Conservation (phyloP, 1,140 invertebrate genomes). For the Drosophila kikkawai region DNA sequence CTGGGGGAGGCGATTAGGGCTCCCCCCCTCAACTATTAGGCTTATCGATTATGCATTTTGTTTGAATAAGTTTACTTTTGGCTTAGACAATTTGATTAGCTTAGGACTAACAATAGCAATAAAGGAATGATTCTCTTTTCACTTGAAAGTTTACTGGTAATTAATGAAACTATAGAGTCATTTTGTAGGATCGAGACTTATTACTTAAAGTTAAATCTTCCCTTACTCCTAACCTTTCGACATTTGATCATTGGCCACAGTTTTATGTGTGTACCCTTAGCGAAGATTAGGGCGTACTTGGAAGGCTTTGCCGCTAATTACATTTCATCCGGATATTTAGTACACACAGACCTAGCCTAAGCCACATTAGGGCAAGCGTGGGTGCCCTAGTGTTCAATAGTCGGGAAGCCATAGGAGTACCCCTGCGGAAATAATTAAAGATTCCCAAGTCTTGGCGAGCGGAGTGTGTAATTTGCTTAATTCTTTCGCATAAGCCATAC, state of each 20-base stretch:
- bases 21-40: constrained; percentile 37
- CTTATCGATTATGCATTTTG: constrained; percentile 74
- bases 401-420: constrained; percentile 32
- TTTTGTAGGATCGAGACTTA: not conserved
- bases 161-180: not conserved
- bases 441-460: constrained; percentile 33
- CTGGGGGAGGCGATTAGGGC: constrained; percentile 13
- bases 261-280: constrained; percentile 30
- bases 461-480: constrained; percentile 58
- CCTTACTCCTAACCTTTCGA: not conserved
- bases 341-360: constrained; percentile 42
- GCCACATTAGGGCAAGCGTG: constrained; percentile 45
- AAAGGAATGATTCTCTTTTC: not conserved
- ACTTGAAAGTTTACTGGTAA: not conserved
- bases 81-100: constrained; percentile 50
- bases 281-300: constrained; percentile 52
- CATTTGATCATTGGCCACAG: constrained; percentile 7
- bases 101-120: constrained; percentile 1
- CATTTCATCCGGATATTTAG: constrained; percentile 60
- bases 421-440: constrained; percentile 38
- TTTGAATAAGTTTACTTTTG: constrained; percentile 57
- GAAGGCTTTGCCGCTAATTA: constrained; percentile 75
- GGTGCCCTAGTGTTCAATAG: constrained; percentile 23
- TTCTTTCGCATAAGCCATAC: constrained; percentile 43
- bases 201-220: not conserved